Evolutionary conservation across 2,113 vertebrate species (phyloP), one percentile per base, ranked within the genome.

Genomic region (Odontophorus gujanensis): DNA sequence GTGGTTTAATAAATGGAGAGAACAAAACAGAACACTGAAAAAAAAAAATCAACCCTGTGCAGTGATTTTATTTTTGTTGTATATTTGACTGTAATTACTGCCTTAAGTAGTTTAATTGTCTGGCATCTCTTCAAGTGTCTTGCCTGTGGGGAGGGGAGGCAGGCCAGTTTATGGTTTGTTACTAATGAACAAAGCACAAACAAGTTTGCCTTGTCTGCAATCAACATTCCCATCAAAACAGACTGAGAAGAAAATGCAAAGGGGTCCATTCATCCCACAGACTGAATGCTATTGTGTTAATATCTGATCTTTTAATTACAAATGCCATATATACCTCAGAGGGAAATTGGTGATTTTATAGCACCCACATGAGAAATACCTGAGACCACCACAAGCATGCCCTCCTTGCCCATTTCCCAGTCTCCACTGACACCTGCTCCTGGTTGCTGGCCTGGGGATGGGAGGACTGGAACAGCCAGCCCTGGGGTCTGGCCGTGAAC

Each of bases 21-120:
- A 95, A 95, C 93, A 95, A 95, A 92, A 95, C 85, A 67, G 69
- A 89, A 50, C 85, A 87, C 67, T 83, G 93, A 93, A 85, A 92
- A 87, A 83, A 65, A 24, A 13, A 13, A 47, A 47, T 20, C 43
- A 24, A 25, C 67, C 61, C 94, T 88, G 92, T 94, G 87, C 93
- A 87, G 77, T 75, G 91, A 92, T 96, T 95, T 97, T 94, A 96
- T 94, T 94, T 95, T 91, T 95, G 93, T 93, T 95, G 87, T 96
- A 85, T 95, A 95, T 96, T 97, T 95, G 87, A 95, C 85, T 95
- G 69, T 91, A 96, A 97, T 96, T 96, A 95, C 85, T 90, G 87
- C 85, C 80, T 89, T 95, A 96, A 96, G 88, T 92, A 88, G 79
- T 94, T 93, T 94, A 96, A 97, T 96, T 94, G 91, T 92, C 82